phyloP scores from a whole-genome alignment of 2,797 vertebrate species.

The Alosa sapidissima region DNA sequence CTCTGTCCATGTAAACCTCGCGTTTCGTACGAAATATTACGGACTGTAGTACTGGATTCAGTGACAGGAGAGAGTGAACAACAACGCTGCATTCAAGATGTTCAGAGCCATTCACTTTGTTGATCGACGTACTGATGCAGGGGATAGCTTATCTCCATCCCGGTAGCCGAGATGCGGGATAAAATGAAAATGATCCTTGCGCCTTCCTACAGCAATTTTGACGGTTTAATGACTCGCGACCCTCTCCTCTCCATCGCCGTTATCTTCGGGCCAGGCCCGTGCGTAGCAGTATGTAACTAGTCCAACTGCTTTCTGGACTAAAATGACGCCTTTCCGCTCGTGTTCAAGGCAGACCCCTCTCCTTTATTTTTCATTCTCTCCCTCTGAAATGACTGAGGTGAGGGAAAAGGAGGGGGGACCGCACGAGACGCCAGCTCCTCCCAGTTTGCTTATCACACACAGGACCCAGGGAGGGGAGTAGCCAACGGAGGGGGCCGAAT shows the following conservation, averaged over 20 bases:
- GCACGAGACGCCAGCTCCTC: constrained; percentile 48
- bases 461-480: constrained; percentile 15
- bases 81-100: constrained; percentile 8
- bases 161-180: constrained; percentile 4
- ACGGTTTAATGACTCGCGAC: constrained; percentile 24
- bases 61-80: not conserved
- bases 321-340: constrained; percentile 53
- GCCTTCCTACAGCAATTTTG: constrained; percentile 25
- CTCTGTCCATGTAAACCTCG: constrained; percentile 30
- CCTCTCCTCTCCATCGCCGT: constrained; percentile 27
- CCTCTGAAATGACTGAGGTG: constrained; percentile 38
- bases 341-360: constrained; percentile 36
- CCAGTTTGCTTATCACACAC: constrained; percentile 37
- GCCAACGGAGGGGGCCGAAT: not conserved
- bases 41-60: not conserved
- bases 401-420: constrained; percentile 22
- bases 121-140: constrained; percentile 8
- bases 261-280: constrained; percentile 30
- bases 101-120: not conserved
- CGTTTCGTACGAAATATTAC: not conserved
- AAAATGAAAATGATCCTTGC: constrained; percentile 12
- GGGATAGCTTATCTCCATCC: constrained; percentile 33
- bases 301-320: constrained; percentile 20
- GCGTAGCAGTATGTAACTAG: not conserved
- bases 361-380: constrained; percentile 40